Conservation (phyloP, 2,888 invertebrate genomes). For the Corythucha ciliata region DNA sequence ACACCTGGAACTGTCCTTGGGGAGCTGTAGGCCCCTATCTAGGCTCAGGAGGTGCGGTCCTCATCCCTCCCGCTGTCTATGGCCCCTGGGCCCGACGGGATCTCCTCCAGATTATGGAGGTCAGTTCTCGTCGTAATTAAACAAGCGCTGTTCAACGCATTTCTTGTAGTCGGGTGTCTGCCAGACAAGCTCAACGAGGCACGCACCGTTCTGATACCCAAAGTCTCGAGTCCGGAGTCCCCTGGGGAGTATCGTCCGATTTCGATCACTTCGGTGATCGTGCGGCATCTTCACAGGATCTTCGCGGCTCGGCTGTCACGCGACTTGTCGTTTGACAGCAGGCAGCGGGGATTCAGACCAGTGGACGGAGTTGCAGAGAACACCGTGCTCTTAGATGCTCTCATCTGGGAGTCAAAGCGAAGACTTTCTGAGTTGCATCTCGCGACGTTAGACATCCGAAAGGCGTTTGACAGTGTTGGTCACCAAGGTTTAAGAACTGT, state of each 20-base stretch:
- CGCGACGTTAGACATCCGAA: neutral
- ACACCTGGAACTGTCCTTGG: too few relatives aligned
- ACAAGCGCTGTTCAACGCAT: slow-evolving; percentile 17
- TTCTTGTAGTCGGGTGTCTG: slow-evolving; percentile 6
- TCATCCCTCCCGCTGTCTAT: too few relatives aligned
- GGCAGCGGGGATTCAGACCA: neutral
- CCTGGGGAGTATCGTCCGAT: slow-evolving; percentile 14
- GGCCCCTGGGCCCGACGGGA: neutral
- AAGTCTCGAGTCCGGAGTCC: neutral
- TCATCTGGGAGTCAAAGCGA: neutral
- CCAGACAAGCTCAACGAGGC: neutral
- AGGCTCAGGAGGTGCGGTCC: too few relatives aligned
- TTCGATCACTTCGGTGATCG: slow-evolving; percentile 24
- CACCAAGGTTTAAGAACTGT: neutral
- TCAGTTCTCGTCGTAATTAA: neutral
- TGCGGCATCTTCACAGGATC: slow-evolving; percentile 25
- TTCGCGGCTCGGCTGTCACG: slow-evolving; percentile 27
- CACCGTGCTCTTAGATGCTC: too few relatives aligned
- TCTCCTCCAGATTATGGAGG: neutral
- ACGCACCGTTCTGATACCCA: slow-evolving; percentile 17
- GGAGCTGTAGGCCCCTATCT: too few relatives aligned
- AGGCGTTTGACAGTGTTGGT: slow-evolving; percentile 5
- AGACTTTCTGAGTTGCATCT: neutral
- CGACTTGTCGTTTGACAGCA: too few relatives aligned
- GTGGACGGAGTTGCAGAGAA: too few relatives aligned